Evolutionary conservation across 2,888 invertebrate genomes (phyloP).

Genomic region (Dolomedes plantarius): DNA sequence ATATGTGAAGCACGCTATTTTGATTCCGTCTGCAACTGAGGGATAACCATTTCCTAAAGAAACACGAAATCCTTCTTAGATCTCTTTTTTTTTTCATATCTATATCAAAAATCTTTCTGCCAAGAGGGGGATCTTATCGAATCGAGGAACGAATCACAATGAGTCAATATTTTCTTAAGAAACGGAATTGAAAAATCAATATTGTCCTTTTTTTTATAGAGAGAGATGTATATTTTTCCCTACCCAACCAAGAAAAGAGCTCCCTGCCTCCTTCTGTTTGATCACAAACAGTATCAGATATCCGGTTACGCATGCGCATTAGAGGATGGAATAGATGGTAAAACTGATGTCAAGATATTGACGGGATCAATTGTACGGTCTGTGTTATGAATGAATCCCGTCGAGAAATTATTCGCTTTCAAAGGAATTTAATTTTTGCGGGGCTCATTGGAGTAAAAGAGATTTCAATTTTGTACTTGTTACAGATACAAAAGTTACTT

Average conservation of each 20-base stretch:
- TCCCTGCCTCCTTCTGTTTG: not conserved
- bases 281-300: not conserved
- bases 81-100: not conserved
- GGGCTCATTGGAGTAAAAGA: too few species aligned
- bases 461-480: too few species aligned
- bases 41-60: not conserved
- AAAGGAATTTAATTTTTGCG: too few species aligned
- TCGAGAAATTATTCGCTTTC: too few species aligned
- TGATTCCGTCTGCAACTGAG: not conserved
- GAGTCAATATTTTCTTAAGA: conserved; percentile 62
- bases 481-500: too few species aligned
- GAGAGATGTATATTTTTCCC: not conserved
- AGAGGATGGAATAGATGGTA: not conserved
- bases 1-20: not conserved
- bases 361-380: too few species aligned
- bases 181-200: conserved; percentile 58
- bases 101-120: not conserved
- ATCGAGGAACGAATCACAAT: conserved; percentile 36
- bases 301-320: not conserved
- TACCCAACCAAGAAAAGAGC: not conserved
- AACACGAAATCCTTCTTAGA: not conserved
- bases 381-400: too few species aligned
- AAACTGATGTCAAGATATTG: not conserved
- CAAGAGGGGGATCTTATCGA: not conserved
- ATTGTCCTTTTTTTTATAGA: conserved; percentile 23